Base-by-base conservation (phyloP, 1,140 invertebrate genomes). In the Leptoteleia sp. region DNA sequence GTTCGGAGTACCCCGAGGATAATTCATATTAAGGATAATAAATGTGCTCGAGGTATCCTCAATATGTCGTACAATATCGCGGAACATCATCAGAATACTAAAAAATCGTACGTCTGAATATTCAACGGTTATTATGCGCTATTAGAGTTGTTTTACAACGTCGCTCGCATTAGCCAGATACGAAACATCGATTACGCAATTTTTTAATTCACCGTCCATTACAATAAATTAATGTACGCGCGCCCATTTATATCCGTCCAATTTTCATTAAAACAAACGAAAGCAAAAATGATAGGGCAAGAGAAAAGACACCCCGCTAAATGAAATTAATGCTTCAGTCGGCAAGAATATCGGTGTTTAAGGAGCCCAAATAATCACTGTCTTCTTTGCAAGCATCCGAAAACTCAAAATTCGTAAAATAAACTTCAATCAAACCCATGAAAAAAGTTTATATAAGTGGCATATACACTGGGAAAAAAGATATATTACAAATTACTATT, bases 1-100 rank as follows among this genome's bases (percentile, higher is more conserved):
- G 9, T 33, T 50, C 15, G 9, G 8, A 45, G 33, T 50, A 64
- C 37, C 61, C 35, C n/a, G 11, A 22, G 59, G 43, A 38, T 62
- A 62, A 62, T 48, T 62, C 33, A 40, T 62, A 48, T 62, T 64
- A 64, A 65, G 37, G 48, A 54, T 65, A 65, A 65, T 65, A 65
- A 65, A 54, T 54, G 38, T 43, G 48, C 48, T 45, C 11, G 27
- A 65, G 48, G 62, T 65, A 54, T 35, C 37, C 29, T 65, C 47
- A 65, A 43, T 65, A 54, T 65, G 62, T 65, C 38, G 37, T 65
- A 54, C 62, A 65, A 54, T 54, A 64, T 64, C 47, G 47, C 45
- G 11, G 27, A 42, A 64, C 61, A 52, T 64, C 61, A 64, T 64
- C 47, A 31, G 47, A 64, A 64, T 64, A 52, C 11, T 47, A 31